Evolutionary conservation across 2,888 invertebrate genomes (phyloP).

Genomic region (Dastarcus helophoroides): DNA sequence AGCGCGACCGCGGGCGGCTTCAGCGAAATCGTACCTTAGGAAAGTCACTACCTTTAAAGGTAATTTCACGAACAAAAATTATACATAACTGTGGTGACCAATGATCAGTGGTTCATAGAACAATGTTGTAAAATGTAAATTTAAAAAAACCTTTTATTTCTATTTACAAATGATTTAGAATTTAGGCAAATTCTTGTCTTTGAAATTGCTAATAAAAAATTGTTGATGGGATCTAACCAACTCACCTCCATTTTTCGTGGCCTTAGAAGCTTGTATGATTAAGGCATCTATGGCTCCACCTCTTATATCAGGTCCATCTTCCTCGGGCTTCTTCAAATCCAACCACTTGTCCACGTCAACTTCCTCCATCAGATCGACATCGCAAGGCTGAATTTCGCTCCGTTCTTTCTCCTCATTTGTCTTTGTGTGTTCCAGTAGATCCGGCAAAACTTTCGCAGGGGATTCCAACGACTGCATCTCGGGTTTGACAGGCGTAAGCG

Average conservation of each 20-base stretch:
- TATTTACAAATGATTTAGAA: too few relatives aligned
- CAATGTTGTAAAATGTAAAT: too few relatives aligned
- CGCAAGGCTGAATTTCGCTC: conserved; percentile 21
- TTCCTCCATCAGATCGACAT: conserved; percentile 60
- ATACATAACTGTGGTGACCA: too few relatives aligned
- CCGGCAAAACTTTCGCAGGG: conserved; percentile 28
- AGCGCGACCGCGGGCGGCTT: too few relatives aligned
- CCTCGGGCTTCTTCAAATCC: conserved; percentile 64
- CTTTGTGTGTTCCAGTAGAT: conserved; percentile 32
- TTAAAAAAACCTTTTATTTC: too few relatives aligned
- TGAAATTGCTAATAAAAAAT: too few relatives aligned
- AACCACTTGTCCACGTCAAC: conserved; percentile 71
- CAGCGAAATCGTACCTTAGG: too few relatives aligned
- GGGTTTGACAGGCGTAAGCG: conserved; percentile 19
- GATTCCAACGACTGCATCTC: conserved; percentile 17
- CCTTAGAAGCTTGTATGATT: conserved; percentile 91
- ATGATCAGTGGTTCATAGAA: too few relatives aligned
- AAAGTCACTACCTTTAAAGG: too few relatives aligned
- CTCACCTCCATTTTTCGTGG: conserved; percentile 63
- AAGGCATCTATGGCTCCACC: conserved; percentile 92
- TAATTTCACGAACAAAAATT: too few relatives aligned
- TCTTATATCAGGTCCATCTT: conserved; percentile 82
- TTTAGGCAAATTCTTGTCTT: too few relatives aligned
- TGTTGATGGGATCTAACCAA: too few relatives aligned
- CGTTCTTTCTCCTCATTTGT: conserved; percentile 16